Evolutionary conservation across 2,888 invertebrate species (phyloP).

Genomic region (Scotopteryx bipunctaria): DNA sequence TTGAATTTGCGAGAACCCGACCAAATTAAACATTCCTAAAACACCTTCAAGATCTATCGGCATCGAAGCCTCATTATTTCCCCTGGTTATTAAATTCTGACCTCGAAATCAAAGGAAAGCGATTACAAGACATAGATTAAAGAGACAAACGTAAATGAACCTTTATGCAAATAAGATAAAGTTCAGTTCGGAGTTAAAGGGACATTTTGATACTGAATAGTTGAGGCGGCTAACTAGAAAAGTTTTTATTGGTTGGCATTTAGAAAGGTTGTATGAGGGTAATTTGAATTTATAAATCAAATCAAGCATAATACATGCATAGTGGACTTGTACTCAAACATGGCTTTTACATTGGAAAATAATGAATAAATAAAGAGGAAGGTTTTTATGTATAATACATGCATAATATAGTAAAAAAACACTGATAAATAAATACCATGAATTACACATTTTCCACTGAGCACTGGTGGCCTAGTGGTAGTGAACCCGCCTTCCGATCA

Average conservation of each 20-base stretch:
- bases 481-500: no score
- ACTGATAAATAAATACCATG: no score
- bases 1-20: constrained; percentile 12
- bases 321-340: no score
- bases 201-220: constrained; percentile 22
- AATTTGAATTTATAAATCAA: constrained; percentile 24
- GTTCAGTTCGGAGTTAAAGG: constrained; percentile 10
- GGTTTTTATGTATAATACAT: no score
- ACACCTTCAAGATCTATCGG: constrained; percentile 21
- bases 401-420: no score
- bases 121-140: constrained; percentile 1
- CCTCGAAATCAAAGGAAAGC: constrained; percentile 9
- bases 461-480: no score
- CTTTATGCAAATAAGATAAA: constrained; percentile 13
- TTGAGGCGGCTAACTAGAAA: constrained; percentile 28
- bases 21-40: constrained; percentile 23
- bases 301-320: no score
- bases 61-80: constrained; percentile 22
- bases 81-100: constrained; percentile 26
- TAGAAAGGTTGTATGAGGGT: constrained; percentile 20
- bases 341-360: no score
- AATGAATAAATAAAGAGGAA: no score
- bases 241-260: constrained; percentile 33
- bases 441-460: no score
- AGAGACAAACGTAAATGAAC: background rate